phyloP scores from a whole-genome alignment of 2,888 invertebrate species.

The Andricus curvator region DNA sequence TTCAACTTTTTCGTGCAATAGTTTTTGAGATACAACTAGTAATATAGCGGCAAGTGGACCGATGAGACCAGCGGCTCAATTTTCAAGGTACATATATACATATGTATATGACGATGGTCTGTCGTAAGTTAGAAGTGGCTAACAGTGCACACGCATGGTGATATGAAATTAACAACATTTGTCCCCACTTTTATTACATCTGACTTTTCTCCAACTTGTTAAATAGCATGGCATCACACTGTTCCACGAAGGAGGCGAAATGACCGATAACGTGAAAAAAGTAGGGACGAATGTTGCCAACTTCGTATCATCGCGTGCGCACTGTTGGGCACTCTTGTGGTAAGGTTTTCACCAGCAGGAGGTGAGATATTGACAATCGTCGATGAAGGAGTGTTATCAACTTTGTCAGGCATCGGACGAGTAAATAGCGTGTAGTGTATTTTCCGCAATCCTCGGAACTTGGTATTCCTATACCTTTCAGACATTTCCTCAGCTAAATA shows the following conservation, averaged over 20 bases:
- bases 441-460: slow-evolving; percentile 26
- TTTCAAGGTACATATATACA: not conserved
- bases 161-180: no score
- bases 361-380: not conserved
- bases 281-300: no score
- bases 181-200: no score
- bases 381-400: slow-evolving; percentile 12
- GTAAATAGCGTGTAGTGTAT: slow-evolving; percentile 1
- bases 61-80: not conserved
- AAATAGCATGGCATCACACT: no score
- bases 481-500: not conserved
- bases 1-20: no score
- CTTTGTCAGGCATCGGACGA: not conserved
- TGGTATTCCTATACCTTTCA: not conserved
- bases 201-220: no score
- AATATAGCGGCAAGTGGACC: not conserved
- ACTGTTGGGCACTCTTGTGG: not conserved
- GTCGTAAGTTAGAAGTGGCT: no score
- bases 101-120: not conserved
- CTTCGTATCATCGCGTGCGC: no score
- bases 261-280: no score
- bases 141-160: no score
- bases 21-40: no score
- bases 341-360: not conserved
- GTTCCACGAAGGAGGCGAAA: no score